These are phyloP conservation scores for Pachyrhynchus sulphureomaculatus DNA, from an alignment of 1,140 invertebrate genomes.

Conservation along the genomic window DNA sequence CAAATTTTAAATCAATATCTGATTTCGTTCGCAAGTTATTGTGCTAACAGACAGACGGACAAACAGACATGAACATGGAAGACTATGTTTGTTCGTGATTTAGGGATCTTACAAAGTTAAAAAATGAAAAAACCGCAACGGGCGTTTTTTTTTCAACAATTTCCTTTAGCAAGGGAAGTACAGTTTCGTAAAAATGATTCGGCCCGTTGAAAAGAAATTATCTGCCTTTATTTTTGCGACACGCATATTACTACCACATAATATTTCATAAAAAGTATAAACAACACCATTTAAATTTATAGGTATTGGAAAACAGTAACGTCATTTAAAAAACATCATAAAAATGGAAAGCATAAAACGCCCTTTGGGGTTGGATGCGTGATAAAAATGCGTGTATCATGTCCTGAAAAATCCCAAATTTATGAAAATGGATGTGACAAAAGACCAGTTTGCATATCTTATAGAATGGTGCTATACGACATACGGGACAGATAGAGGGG, in stretches of 20 bases:
- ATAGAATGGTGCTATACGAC: slow-evolving; percentile 12
- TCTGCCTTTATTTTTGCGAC: no score
- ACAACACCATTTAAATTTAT: background rate
- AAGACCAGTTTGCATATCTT: slow-evolving; percentile 42
- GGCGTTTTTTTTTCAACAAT: no score
- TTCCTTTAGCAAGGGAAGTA: no score
- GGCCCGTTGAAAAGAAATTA: no score
- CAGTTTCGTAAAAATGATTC: no score
- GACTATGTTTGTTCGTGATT: no score
- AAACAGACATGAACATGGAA: no score
- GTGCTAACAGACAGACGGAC: no score
- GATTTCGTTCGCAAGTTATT: no score
- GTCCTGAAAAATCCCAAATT: slow-evolving; percentile 38
- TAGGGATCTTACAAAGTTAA: no score
- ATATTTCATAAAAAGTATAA: background rate
- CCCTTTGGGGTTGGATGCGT: background rate
- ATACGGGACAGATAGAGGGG: slow-evolving; percentile 9
- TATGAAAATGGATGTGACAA: slow-evolving; percentile 41
- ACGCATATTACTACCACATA: background rate
- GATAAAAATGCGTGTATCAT: slow-evolving; percentile 27
- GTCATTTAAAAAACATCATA: slow-evolving; percentile 19
- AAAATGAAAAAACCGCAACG: no score
- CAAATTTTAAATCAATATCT: no score
- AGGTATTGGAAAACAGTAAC: slow-evolving; percentile 8
- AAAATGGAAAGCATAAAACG: slow-evolving; percentile 8